Base-by-base conservation (phyloP, 2,797 vertebrate genomes). In the Gymnoscopelus braueri region DNA sequence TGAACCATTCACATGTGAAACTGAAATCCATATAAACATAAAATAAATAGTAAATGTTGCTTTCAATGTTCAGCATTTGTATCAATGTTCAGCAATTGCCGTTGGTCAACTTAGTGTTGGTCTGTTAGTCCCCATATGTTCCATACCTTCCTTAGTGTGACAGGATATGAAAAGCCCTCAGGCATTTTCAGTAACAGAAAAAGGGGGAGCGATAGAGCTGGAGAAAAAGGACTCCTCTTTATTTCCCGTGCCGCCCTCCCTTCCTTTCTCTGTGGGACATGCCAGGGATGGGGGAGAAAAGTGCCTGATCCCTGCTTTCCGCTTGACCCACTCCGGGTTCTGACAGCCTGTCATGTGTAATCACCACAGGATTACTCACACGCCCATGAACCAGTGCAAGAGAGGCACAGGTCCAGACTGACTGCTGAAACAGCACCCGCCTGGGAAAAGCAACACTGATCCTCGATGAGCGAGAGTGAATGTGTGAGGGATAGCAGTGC, bases 341-440 rank as follows among this genome's bases (percentile, higher is more conserved):
- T 95, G 95, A 96, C 95, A 95, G 90, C 81, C 87, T 96, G 95
- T 96, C 95, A 44, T 84, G 89, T 90, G 85, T 72, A 81, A 93
- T 98, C 89, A 95, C 66, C 3, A 58, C 72, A 78, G 86, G 85
- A 90, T 92, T 90, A 90, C 86, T 93, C 90, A 12, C 23, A 88
- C 74, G 13, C 77, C 88, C 5, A 35, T 35, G 32, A 5, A 4
- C 32, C 32, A 35, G 32, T 35, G 32, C 32, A 35, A 63, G 55
- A 7, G 4, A 54, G 60, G 53, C 66, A 12, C 11, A 10, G 19
- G 39, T 26, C 53, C 47, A 51, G 67, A 68, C 82, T 81, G 69
- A 80, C 71, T 80, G 88, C 86, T 88, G 88, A 92, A 78, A 79
- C 84, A 84, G 84, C 88, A 86, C 29, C 67, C 23, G 74, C 78